Conservation (phyloP, 1,140 invertebrate species). For the Berghia stephanieae region DNA sequence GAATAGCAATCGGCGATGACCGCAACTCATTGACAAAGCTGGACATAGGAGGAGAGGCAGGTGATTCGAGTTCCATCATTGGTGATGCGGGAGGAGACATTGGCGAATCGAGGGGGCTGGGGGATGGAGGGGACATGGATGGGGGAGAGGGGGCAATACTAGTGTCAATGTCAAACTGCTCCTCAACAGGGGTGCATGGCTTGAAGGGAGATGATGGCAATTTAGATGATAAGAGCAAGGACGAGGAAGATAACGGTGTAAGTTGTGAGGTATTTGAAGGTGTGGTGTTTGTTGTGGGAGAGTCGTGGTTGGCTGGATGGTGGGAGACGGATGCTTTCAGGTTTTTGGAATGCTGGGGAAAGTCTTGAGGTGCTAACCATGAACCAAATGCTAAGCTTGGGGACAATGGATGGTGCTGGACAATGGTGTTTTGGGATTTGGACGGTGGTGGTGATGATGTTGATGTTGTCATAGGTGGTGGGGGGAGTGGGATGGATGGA, state of each 20-base stretch:
- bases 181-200: too few species aligned
- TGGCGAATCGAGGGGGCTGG: too few species aligned
- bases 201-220: too few species aligned
- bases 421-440: too few species aligned
- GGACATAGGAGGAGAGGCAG: constrained; percentile 27
- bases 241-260: too few species aligned
- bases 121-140: constrained; percentile 13
- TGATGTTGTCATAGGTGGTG: not conserved
- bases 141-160: too few species aligned
- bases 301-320: not conserved
- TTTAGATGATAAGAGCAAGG: too few species aligned
- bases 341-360: not conserved
- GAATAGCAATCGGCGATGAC: constrained; percentile 29
- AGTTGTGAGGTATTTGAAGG: too few species aligned
- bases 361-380: constrained; percentile 23
- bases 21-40: not conserved
- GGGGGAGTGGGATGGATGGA: not conserved
- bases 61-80: too few species aligned
- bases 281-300: constrained; percentile 1
- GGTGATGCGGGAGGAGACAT: too few species aligned
- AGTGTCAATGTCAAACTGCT: too few species aligned
- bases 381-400: constrained; percentile 24
- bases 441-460: not conserved
- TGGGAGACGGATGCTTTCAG: not conserved
- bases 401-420: not conserved